These are phyloP conservation scores for Gymnogyps californianus DNA, from an alignment of 2,113 vertebrate species.

Conservation along the genomic window DNA sequence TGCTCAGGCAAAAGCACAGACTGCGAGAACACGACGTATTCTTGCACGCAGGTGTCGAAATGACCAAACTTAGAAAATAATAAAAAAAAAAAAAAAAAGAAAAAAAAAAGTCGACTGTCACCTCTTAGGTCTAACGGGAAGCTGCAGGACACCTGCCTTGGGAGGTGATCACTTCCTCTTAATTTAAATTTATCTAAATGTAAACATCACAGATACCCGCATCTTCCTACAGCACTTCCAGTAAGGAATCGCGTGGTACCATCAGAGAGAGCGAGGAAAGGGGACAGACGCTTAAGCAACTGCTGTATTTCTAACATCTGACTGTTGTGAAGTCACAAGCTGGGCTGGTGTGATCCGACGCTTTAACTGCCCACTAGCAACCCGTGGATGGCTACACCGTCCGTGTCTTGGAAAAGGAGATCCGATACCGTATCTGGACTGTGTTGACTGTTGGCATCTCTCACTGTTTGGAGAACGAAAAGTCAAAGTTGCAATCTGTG, in stretches of 20 bases:
- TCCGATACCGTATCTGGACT: slow-evolving; percentile 1
- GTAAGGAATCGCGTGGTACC: slow-evolving; percentile 16
- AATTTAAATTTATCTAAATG: slow-evolving; percentile 19
- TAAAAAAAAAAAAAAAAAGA: background rate
- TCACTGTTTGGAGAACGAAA: slow-evolving; percentile 22
- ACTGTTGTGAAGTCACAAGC: background rate
- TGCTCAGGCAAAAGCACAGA: slow-evolving; percentile 74
- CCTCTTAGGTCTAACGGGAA: slow-evolving; percentile 51
- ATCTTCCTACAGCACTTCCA: slow-evolving; percentile 58
- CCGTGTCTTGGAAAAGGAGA: slow-evolving; percentile 35
- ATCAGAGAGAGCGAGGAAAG: background rate
- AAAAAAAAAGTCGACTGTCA: background rate
- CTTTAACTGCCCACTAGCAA: slow-evolving; percentile 62
- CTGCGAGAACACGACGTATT: slow-evolving; percentile 57
- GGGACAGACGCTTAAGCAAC: background rate
- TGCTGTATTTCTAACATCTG: slow-evolving; percentile 2
- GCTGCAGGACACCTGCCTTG: slow-evolving; percentile 49
- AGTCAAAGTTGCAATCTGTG: slow-evolving; percentile 31
- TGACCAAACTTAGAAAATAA: slow-evolving; percentile 39
- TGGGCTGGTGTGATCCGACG: slow-evolving; percentile 25
- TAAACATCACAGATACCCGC: background rate
- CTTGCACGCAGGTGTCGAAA: slow-evolving; percentile 50
- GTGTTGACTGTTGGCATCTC: slow-evolving; percentile 49
- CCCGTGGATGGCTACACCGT: slow-evolving; percentile 20
- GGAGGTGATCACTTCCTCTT: slow-evolving; percentile 33